Evolutionary conservation across 2,888 invertebrate genomes (phyloP).

Genomic region (Keiferia lycopersicella): DNA sequence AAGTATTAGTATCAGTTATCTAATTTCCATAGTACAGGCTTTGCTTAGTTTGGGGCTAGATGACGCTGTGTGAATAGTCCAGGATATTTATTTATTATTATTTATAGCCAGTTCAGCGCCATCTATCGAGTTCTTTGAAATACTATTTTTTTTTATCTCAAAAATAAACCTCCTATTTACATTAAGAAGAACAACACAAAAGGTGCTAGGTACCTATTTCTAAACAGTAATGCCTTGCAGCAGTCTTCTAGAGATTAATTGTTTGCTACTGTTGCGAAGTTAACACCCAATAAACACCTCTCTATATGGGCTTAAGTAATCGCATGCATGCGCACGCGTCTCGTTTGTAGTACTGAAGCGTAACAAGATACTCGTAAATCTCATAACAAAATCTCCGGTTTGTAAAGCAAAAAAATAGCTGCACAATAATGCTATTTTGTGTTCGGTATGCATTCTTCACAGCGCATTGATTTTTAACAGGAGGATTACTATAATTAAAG

Average conservation of each 20-base stretch:
- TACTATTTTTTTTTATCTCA: too few relatives aligned
- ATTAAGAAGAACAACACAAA: too few relatives aligned
- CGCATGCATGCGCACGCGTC: background rate
- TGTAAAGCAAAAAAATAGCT: slow-evolving; percentile 1
- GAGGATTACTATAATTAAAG: background rate
- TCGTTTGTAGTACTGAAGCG: background rate
- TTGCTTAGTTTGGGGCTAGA: too few relatives aligned
- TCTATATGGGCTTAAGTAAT: background rate
- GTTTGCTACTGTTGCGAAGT: too few relatives aligned
- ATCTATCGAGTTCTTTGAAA: too few relatives aligned
- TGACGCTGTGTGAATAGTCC: too few relatives aligned
- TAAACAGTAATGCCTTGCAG: background rate
- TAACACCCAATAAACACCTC: background rate
- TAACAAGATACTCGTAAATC: background rate
- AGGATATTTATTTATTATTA: too few relatives aligned
- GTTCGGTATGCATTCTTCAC: background rate
- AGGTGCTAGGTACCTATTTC: too few relatives aligned
- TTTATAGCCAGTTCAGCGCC: too few relatives aligned
- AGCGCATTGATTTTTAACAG: background rate
- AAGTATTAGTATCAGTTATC: too few relatives aligned
- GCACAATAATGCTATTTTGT: background rate
- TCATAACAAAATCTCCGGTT: background rate
- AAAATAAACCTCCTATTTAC: too few relatives aligned
- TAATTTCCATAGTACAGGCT: too few relatives aligned
- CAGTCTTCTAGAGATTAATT: background rate